Conservation (phyloP, 2,797 vertebrate genomes). For the Gambusia yucatana region DNA sequence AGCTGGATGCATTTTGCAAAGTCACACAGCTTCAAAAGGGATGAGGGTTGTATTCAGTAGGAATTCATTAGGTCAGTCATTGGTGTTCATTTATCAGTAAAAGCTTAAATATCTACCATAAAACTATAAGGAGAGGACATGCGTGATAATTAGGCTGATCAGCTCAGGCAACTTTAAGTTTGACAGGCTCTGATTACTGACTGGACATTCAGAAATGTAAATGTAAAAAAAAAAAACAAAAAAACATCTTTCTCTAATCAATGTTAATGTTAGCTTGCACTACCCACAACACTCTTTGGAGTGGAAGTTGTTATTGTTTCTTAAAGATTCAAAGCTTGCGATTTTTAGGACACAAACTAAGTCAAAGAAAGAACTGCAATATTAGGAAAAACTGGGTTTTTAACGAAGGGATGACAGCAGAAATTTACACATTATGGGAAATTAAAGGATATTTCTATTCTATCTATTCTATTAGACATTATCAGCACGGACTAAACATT, state of each 20-base stretch:
- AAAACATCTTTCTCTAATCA: too few species aligned
- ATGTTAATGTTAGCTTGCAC: neutral
- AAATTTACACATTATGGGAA: too few species aligned
- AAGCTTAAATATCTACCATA: conserved; percentile 44
- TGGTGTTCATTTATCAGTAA: conserved; percentile 20
- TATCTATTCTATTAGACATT: neutral
- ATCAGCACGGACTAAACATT: neutral
- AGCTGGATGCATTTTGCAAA: conserved; percentile 86
- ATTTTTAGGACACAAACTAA: neutral
- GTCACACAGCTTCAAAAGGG: conserved; percentile 65
- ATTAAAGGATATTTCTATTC: too few species aligned
- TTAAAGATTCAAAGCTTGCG: neutral
- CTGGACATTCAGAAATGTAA: neutral
- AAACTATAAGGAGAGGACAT: conserved; percentile 41
- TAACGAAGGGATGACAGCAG: neutral
- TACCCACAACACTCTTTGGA: neutral
- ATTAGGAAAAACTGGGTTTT: neutral
- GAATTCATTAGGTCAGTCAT: neutral
- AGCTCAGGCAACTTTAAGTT: neutral
- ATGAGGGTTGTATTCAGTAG: conserved; percentile 24
- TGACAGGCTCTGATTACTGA: neutral
- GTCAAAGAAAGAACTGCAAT: neutral
- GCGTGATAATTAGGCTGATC: neutral
- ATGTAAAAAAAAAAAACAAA: too few species aligned
- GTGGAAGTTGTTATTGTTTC: neutral